Base-by-base conservation (phyloP, 2,797 vertebrate species). In the Gallinago nigripennis region DNA sequence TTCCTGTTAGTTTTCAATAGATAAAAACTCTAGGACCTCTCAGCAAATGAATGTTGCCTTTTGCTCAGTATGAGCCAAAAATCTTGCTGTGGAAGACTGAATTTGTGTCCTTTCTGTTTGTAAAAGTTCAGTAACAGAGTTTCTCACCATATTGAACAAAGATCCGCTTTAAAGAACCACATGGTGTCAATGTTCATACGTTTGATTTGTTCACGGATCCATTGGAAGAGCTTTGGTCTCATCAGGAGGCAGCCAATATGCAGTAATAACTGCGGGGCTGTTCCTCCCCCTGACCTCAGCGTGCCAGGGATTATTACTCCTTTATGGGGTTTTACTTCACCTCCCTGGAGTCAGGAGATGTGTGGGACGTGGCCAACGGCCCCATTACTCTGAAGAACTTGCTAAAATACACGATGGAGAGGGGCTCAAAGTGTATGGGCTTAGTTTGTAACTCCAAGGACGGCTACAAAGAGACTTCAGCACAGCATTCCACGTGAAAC, bases 291-390 rank as follows among this genome's bases (percentile, higher is more conserved):
- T 63, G 78, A 30, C 58, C 66, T 51, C 80, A 66, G 77, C 50
- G 11, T 35, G 30, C 6, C 13, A 37, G 41, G 70, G 56, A 79
- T 72, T 66, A 51, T 84, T 84, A 18, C 66, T 84, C 50, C 61
- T 92, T 86, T 60, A 43, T 6, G 23, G 21, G 43, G 56, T 56
- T 95, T 86, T 73, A 79, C 51, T 81, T 92, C 60, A 16, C 23
- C 79, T 84, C 43, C 51, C 58, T 56, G 23, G 43, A 48, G 63
- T 79, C 82, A 66, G 85, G 69, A 93, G 51, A 60, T 46, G 77
- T 92, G 53, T 77, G 80, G 89, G 70, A 66, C 82, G 81, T 86
- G 85, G 76, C 63, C 91, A 90, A 69, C 60, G 46, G 63, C 89
- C 64, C 75, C 72, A 66, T 39, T 58, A 41, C 69, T 86, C 80